Base-by-base conservation (phyloP, 2,797 vertebrate species). In the Valencia hispanica region DNA sequence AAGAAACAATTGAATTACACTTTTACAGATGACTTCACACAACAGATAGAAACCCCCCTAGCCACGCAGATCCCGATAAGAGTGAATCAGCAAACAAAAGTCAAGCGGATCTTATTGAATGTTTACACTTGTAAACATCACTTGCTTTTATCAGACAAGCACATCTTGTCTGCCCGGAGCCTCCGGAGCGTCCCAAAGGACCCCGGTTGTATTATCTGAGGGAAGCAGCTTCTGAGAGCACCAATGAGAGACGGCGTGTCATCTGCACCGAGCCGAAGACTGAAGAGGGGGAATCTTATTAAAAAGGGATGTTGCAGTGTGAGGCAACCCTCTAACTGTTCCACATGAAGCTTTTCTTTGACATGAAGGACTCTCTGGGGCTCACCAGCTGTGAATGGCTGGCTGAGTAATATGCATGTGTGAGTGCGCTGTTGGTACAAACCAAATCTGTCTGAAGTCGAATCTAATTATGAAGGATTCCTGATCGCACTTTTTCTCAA, bases 61-160 rank as follows among this genome's bases (percentile, higher is more conserved):
- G 79, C 80, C 75, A 82, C 68, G 22, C 55, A 81, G 81, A 88
- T 78, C 76, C 69, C 77, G 84, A 85, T 82, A 86, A 83, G 87
- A 85, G 48, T 11, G 50, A 39, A 65, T 81, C 72, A 73, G 79
- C 80, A n/a, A 68, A 79, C 65, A 73, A 80, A 77, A 83, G 81
- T 61, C 20, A 63, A 84, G 74, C 77, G 82, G 89, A 86, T 81
- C 87, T 89, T 87, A 87, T 79, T 88, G 83, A 89, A 82, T 91
- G 90, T 94, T 95, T 94, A 93, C 91, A 91, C 84, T 91, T 87
- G 87, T 86, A 80, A 89, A 88, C 88, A 86, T 92, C 89, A 87
- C 85, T 89, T 91, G 86, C 83, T 82, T 84, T 89, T 94, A 95
- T 95, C 94, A 69, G 83, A 91, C 70, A 50, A 89, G 90, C 79